Percentiles rank a stretch among this genome's conserved stretches.
These are phyloP conservation scores for Drosophila multiciliata DNA, from an alignment of 2,888 invertebrate species.

Conservation along the genomic window DNA sequence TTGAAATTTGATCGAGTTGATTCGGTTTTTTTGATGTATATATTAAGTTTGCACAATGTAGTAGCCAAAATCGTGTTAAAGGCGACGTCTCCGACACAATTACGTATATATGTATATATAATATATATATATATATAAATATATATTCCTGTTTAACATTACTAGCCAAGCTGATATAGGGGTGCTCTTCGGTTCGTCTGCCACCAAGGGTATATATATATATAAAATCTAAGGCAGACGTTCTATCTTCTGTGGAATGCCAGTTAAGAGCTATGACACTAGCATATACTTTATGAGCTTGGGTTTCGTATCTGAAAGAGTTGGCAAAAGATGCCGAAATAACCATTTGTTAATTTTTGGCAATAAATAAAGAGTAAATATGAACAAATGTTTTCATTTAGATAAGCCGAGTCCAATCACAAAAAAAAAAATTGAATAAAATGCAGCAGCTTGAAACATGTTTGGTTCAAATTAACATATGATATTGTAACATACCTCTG, in stretches of 20 bases:
- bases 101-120: not conserved
- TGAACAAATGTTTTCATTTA: not conserved
- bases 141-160: not conserved
- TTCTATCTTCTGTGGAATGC: not conserved
- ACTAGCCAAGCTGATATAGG: not conserved
- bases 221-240: not conserved
- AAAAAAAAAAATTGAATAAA: not conserved
- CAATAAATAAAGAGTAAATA: not conserved
- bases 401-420: not conserved
- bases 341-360: not conserved
- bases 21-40: not conserved
- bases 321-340: not conserved
- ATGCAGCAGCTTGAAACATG: not conserved
- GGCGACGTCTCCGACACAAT: not conserved
- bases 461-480: too few species aligned
- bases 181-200: not conserved
- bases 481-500: too few species aligned
- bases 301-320: not conserved
- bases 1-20: not conserved
- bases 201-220: not conserved
- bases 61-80: too few species aligned
- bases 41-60: not conserved
- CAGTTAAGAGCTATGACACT: not conserved
- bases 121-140: too few species aligned
- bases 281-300: not conserved